Evolutionary conservation across 2,797 vertebrate genomes (phyloP), one percentile per base, ranked within the genome.

Genomic region (Distichodus sexfasciatus): DNA sequence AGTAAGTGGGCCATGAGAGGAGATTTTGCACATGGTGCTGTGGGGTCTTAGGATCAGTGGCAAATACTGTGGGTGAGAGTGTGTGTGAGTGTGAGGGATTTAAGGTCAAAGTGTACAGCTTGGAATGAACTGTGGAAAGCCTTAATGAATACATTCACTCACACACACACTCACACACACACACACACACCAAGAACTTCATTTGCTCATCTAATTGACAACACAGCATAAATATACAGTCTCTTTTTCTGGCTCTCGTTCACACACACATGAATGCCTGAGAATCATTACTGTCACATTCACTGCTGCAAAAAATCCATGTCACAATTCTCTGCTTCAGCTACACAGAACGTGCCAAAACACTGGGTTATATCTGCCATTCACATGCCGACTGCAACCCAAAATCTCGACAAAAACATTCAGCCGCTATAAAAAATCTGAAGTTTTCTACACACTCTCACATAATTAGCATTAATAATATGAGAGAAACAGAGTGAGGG

Each of bases 271-370:
- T 24, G 15, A 44, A 65, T 2, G 36, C 15, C 68, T 23, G 53
- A 40, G 41, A 66, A 65, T 69, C 17, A 41, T 67, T 66, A 64
- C 44, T 35, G 50, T 50, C 50, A 62, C 6, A 21, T 62, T 47
- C 33, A 9, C n/a, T 46, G 62, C 44, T 41, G 60, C 19, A 68
- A 33, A 33, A 47, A 31, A 47, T n/a, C 23, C n/a, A 17, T 62
- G 67, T 66, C 74, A 73, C 29, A 43, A 31, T 23, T 26, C 50
- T 62, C 6, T 51, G 24, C 43, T 73, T 66, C 70, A 54, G 43
- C 66, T 51, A 69, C 53, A 54, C 59, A 66, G 54, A 48, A 69
- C 67, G 59, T 65, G 72, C 76, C 80, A 74, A 74, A 77, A 74
- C 47, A 35, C 47, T 31, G 58, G 21, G 29, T 43, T 48, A 44